A percentile compares a stretch with the other conserved stretches of the same genome.
Evolutionary conservation across 2,113 vertebrate genomes (phyloP).

Genomic region (Mus pahari): DNA sequence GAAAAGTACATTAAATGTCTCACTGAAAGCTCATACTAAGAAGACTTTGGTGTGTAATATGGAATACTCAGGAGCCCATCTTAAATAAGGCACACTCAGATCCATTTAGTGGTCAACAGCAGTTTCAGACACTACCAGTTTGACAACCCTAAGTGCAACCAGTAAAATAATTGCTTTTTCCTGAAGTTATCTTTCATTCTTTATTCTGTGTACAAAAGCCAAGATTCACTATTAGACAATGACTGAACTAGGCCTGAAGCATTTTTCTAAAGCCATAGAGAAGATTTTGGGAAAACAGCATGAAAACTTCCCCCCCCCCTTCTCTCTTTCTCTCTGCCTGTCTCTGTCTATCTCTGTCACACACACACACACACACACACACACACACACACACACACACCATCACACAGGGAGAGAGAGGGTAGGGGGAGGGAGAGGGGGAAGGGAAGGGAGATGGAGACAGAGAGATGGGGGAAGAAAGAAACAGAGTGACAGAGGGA

Average conservation of each 20-base stretch:
- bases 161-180: background rate
- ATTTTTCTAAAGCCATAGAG: slow-evolving; percentile 11
- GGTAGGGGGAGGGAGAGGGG: rapidly evolving
- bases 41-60: background rate
- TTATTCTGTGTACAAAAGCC: background rate
- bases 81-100: background rate
- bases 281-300: background rate
- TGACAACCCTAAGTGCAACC: slow-evolving; percentile 1
- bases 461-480: rapidly evolving
- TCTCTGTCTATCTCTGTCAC: too few relatives aligned
- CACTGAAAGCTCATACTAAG: background rate
- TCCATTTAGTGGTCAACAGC: background rate
- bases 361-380: too few relatives aligned
- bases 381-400: background rate
- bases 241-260: background rate
- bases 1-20: background rate
- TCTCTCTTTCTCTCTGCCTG: too few relatives aligned
- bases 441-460: background rate
- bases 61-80: background rate
- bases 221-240: background rate
- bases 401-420: too few relatives aligned
- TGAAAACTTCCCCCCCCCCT: background rate
- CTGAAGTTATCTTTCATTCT: background rate
- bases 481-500: too few relatives aligned
- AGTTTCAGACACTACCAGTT: background rate